Base-by-base conservation (phyloP, 2,797 vertebrate species). In the Benthosema pterotum region DNA sequence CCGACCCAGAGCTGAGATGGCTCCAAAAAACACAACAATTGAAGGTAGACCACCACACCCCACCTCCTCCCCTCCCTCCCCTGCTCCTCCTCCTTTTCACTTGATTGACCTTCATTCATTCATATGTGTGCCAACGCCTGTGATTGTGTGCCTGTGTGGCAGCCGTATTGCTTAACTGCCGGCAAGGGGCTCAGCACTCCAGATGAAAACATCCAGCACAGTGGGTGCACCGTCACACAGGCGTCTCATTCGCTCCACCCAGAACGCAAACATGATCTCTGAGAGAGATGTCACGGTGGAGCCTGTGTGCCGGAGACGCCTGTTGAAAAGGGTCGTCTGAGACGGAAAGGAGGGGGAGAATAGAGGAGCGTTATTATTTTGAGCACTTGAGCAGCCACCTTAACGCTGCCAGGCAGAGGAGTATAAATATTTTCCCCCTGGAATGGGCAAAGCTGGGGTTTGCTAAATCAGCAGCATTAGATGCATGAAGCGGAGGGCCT, bases 391-490 rank as follows among this genome's bases (percentile, higher is more conserved):
- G 78, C 82, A 82, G 79, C 83, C 76, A 79, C 83, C 84, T 82
- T 88, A 85, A 87, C 57, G 78, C 86, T 79, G 80, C 86, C 89
- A 86, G 88, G 82, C 77, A 82, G 81, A 88, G 79, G 74, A 81
- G 80, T 77, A 78, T 84, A 87, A 84, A 90, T 89, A 79, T 89
- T 88, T 87, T 78, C 86, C 84, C 87, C 77, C 74, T 85, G 87
- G 80, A 88, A 87, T 74, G 79, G 87, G 82, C 79, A 86, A 90
- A 89, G 79, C 84, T 85, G 83, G 71, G 79, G 83, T 87, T 84
- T 87, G 80, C 82, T 87, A 91, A 92, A 93, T 91, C 89, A 91
- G 85, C 28, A 2, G 77, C 84, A 90, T 91, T 88, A 84, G 79
- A 91, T 91, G 89, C 88, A 78, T 75, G 87, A 86, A 84, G 84